Base-by-base conservation (phyloP, 2,113 vertebrate genomes). In the Erythrocebus patas region DNA sequence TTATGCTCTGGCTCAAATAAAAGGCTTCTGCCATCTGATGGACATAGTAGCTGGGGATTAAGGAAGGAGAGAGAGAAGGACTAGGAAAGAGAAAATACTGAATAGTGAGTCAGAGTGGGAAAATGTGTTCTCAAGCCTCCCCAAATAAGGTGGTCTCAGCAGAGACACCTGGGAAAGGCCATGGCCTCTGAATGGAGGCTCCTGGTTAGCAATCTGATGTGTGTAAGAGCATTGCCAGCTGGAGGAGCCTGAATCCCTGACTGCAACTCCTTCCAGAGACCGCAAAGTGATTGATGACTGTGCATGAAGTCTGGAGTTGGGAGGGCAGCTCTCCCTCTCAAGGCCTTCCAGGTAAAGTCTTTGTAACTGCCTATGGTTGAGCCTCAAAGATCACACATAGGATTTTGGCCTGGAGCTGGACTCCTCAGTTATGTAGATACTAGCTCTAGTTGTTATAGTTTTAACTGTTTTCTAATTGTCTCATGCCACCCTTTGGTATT, bases 391-490 rank as follows among this genome's bases (percentile, higher is more conserved):
- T 43, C 6, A 88, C 30, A 68, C 6, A 38, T 45, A 27, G 10
- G 20, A 52, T 83, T 79, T 45, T 30, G 59, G 68, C 17, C 20
- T 87, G 32, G 52, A 79, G 68, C 23, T 64, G 6, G 32, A 83
- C 20, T 61, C 11, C 35, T 80, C 55, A 79, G 25, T 25, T 73
- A 50, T 27, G 2, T 17, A 83, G 43, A 12, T 55, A 14, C 86
- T 66, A 50, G 25, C 32, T 82, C 20, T 76, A 32, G 48, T 83
- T 78, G 76, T 25, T 68, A 23, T 38, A 84, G 16, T 9, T 95
- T 94, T 80, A 79, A 70, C 52, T 89, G 25, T 81, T 92, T 94
- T n/a, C 70, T 95, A 35, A 83, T 17, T 57, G 30, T 45, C 22
- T 89, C 40, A 59, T 64, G 43, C 8, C 4, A 75, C 23, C 2